Conservation (phyloP, 2,888 invertebrate genomes). For the Digitonthophagus gazella region DNA sequence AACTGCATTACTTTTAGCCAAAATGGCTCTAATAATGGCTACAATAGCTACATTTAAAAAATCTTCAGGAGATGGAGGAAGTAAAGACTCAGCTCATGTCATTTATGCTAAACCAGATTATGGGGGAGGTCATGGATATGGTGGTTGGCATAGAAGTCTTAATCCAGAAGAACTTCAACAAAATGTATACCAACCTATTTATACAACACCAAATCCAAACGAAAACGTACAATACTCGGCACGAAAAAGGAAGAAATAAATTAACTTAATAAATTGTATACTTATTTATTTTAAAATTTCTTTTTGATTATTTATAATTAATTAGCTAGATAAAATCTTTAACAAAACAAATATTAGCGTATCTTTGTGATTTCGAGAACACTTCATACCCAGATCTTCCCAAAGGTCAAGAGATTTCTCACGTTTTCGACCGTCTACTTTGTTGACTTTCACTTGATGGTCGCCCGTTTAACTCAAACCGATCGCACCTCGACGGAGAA, state of each 20-base stretch:
- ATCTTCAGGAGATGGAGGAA: conserved; percentile 53
- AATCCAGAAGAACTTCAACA: conserved; percentile 22
- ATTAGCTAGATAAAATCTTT: too few species aligned
- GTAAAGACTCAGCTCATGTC: conserved; percentile 48
- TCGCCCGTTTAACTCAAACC: neutral
- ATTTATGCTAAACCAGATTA: conserved; percentile 51
- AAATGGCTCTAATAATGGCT: conserved; percentile 62
- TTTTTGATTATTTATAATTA: neutral
- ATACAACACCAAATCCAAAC: neutral
- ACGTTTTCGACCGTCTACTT: neutral
- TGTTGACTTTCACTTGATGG: neutral
- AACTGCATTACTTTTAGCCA: conserved; percentile 65
- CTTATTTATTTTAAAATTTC: too few species aligned
- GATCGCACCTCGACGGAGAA: neutral
- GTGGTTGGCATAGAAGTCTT: conserved; percentile 38
- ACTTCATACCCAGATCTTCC: neutral
- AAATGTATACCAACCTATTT: conserved; percentile 6
- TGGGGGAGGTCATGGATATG: conserved; percentile 44
- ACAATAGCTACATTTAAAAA: conserved; percentile 65
- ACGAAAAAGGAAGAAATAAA: neutral
- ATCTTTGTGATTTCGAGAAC: too few species aligned
- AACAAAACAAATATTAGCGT: too few species aligned
- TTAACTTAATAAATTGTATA: too few species aligned
- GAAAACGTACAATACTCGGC: neutral
- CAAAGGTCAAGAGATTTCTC: neutral